phyloP scores from a whole-genome alignment of 1,140 invertebrate genomes.

The Paralvinella palmiformis region DNA sequence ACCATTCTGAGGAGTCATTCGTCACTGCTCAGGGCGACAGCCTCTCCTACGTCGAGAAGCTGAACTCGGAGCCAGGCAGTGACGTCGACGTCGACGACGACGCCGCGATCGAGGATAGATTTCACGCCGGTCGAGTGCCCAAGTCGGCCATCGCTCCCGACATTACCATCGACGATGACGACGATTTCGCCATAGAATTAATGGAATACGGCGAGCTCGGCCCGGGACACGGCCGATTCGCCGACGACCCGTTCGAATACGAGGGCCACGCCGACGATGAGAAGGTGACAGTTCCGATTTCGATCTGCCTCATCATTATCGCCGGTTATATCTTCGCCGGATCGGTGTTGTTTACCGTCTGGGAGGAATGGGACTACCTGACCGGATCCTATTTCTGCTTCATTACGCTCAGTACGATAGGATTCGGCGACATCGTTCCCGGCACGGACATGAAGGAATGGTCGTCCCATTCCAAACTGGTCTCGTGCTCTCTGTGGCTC shows the following conservation, averaged over 20 bases:
- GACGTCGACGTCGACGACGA: not conserved
- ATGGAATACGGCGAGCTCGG: not conserved
- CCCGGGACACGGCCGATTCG: not conserved
- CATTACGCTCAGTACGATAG: conserved; percentile 70
- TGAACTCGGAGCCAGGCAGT: not conserved
- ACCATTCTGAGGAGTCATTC: conserved; percentile 15
- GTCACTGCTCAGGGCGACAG: conserved; percentile 21
- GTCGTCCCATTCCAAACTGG: conserved; percentile 38
- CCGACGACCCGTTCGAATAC: conserved; percentile 4
- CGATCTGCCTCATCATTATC: conserved; percentile 43
- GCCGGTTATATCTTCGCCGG: conserved; percentile 48
- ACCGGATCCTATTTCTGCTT: conserved; percentile 94
- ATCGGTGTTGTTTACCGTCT: conserved; percentile 43
- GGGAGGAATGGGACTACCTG: conserved; percentile 63
- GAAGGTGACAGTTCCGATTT: conserved; percentile 42
- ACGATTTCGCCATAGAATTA: not conserved
- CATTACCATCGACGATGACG: not conserved
- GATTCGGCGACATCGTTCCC: conserved; percentile 89
- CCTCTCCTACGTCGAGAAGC: conserved; percentile 32
- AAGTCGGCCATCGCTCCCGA: not conserved
- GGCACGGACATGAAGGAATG: conserved; percentile 38
- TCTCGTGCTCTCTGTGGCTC: conserved; percentile 63
- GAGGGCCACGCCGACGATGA: conserved; percentile 19
- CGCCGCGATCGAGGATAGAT: conserved; percentile 35
- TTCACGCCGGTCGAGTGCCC: conserved; percentile 11